Evolutionary conservation across 2,888 invertebrate genomes (phyloP).

Genomic region (Sussaba pulchella): DNA sequence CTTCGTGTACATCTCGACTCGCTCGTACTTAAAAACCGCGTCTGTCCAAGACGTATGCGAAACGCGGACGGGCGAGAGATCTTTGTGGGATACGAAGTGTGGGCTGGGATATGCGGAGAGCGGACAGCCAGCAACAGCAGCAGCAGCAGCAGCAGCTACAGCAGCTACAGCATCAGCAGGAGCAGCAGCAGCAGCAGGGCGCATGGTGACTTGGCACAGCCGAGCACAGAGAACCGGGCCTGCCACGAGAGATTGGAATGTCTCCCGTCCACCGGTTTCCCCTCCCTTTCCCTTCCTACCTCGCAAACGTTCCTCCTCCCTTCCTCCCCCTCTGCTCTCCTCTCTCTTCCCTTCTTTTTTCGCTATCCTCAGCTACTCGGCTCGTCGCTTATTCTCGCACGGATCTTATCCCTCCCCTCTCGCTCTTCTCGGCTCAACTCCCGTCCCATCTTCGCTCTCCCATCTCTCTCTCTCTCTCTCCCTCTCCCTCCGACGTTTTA

Average conservation of each 20-base stretch:
- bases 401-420: slow-evolving; percentile 57
- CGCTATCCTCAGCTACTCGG: slow-evolving; percentile 58
- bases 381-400: slow-evolving; percentile 65
- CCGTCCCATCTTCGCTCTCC: slow-evolving; percentile 27
- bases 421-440: slow-evolving; percentile 5
- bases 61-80: slow-evolving; percentile 50
- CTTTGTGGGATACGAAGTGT: slow-evolving; percentile 50
- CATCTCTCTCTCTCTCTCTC: slow-evolving; percentile 58
- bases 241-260: slow-evolving; percentile 83
- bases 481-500: slow-evolving; percentile 49
- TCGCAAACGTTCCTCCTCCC: slow-evolving; percentile 35
- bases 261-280: slow-evolving; percentile 76
- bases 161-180: slow-evolving; percentile 26
- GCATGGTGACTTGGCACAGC: slow-evolving; percentile 76
- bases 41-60: slow-evolving; percentile 28
- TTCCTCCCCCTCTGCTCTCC: neutral
- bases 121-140: slow-evolving; percentile 61
- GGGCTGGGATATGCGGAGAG: slow-evolving; percentile 50
- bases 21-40: slow-evolving; percentile 21
- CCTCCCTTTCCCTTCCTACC: slow-evolving; percentile 35
- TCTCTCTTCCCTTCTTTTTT: slow-evolving; percentile 44
- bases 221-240: slow-evolving; percentile 70
- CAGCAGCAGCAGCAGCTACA: slow-evolving; percentile 63
- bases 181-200: slow-evolving; percentile 54
- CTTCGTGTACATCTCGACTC: slow-evolving; percentile 1